These are phyloP conservation scores for Drosophila stalkeri DNA, from an alignment of 2,888 invertebrate species.

Conservation along the genomic window DNA sequence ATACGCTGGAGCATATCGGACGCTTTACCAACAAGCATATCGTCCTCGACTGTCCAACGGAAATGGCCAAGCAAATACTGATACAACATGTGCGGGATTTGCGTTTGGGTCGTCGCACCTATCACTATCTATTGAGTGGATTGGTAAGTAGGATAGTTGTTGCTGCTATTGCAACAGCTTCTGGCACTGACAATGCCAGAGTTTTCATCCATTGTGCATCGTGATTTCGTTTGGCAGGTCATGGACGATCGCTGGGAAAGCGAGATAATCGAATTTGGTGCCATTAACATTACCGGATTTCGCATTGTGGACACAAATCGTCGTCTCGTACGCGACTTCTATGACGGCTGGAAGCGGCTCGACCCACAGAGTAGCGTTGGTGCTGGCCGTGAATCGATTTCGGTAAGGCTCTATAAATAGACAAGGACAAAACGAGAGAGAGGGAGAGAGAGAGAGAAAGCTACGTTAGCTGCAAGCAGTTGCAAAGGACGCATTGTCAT, in stretches of 20 bases:
- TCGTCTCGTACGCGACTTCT: slow-evolving; percentile 93
- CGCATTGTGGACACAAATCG: slow-evolving; percentile 95
- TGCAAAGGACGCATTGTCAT: slow-evolving; percentile 27
- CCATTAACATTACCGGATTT: slow-evolving; percentile 99
- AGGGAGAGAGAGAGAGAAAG: not conserved
- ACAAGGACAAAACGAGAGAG: not conserved
- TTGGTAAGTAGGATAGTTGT: slow-evolving; percentile 88
- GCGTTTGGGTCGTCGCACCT: slow-evolving; percentile 94
- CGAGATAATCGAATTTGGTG: slow-evolving; percentile 97
- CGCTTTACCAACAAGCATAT: slow-evolving; percentile 95
- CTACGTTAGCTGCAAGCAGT: slow-evolving; percentile 4
- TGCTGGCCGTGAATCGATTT: slow-evolving; percentile 94
- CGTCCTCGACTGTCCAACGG: slow-evolving; percentile 95
- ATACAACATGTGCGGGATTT: slow-evolving; percentile 95
- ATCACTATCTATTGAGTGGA: slow-evolving; percentile 96
- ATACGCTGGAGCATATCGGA: slow-evolving; percentile 92
- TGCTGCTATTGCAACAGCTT: not conserved
- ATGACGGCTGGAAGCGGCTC: slow-evolving; percentile 93
- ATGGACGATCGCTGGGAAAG: slow-evolving; percentile 98
- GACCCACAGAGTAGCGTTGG: slow-evolving; percentile 90
- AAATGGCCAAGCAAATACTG: slow-evolving; percentile 95
- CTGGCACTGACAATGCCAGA: not conserved
- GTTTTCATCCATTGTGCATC: slow-evolving; percentile 10
- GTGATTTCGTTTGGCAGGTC: slow-evolving; percentile 87
- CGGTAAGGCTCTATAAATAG: slow-evolving; percentile 87